Percentiles rank a stretch among this genome's conserved stretches.
These are phyloP conservation scores for Monochamus saltuarius DNA, from an alignment of 1,140 invertebrate species.

Conservation along the genomic window DNA sequence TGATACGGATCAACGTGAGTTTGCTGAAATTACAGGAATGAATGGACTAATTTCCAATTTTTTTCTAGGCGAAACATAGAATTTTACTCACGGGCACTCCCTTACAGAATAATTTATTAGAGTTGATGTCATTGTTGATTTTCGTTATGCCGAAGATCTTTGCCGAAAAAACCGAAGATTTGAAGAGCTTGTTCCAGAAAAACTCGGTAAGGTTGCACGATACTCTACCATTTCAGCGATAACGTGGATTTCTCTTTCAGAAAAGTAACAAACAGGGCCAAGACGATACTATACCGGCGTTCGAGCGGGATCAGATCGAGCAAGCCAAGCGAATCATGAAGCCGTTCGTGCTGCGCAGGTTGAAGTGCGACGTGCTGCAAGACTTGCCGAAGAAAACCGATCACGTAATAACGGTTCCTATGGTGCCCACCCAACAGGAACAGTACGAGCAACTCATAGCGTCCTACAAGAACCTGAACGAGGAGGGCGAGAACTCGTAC, in stretches of 20 bases:
- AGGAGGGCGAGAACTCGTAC: constrained; percentile 33
- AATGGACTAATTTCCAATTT: constrained; percentile 7
- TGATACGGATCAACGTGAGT: constrained; percentile 82
- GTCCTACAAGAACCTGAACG: constrained; percentile 67
- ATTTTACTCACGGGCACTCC: constrained; percentile 90
- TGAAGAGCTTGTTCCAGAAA: constrained; percentile 84
- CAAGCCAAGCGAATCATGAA: constrained; percentile 95
- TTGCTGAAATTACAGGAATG: neutral
- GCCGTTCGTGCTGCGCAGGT: constrained; percentile 88
- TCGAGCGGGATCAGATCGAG: constrained; percentile 84
- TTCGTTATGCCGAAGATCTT: constrained; percentile 97
- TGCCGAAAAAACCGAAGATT: constrained; percentile 80
- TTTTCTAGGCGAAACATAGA: constrained; percentile 71
- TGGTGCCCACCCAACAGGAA: constrained; percentile 70
- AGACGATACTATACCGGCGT: constrained; percentile 65
- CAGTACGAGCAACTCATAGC: constrained; percentile 76
- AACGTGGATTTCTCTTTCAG: constrained; percentile 29
- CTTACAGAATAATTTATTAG: constrained; percentile 93
- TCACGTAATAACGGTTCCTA: constrained; percentile 61
- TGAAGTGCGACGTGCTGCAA: constrained; percentile 84
- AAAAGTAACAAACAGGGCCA: constrained; percentile 32
- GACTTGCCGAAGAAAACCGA: constrained; percentile 81
- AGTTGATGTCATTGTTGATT: constrained; percentile 91
- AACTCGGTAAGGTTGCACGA: constrained; percentile 57
- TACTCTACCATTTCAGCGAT: neutral